Evolutionary conservation across 2,113 vertebrate species (phyloP).

Genomic region (Nannobrachium achirus): DNA sequence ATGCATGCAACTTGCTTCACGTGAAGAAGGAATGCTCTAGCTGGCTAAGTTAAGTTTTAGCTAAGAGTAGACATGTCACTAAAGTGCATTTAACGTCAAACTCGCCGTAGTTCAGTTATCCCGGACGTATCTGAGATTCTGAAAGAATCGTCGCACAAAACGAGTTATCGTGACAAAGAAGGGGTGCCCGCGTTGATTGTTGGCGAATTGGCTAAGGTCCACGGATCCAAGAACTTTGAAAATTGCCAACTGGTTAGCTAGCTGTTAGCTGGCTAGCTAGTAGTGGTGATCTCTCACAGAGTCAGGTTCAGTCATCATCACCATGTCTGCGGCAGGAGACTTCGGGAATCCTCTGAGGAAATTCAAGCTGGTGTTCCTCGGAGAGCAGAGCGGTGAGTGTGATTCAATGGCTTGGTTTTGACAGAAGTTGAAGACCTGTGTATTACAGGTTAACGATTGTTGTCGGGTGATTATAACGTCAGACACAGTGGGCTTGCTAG

Average conservation of each 20-base stretch:
- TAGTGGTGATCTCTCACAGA: constrained; percentile 44
- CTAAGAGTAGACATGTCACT: constrained; percentile 46
- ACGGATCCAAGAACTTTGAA: constrained; percentile 7
- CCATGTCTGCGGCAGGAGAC: constrained; percentile 81
- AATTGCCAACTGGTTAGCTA: constrained; percentile 42
- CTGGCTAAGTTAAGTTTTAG: constrained; percentile 23
- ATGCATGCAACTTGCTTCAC: not conserved
- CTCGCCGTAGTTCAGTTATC: constrained; percentile 39
- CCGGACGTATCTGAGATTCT: constrained; percentile 21
- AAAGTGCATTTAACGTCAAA: constrained; percentile 34
- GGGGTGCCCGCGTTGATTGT: not conserved
- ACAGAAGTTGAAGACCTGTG: not conserved
- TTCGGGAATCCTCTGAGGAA: constrained; percentile 82
- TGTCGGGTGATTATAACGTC: constrained; percentile 29
- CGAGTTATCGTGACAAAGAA: not conserved
- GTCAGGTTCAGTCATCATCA: constrained; percentile 46
- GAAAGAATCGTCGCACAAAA: not conserved
- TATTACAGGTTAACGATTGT: not conserved
- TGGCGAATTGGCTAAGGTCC: not conserved
- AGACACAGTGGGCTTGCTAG: constrained; percentile 42
- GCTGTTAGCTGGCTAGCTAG: constrained; percentile 50
- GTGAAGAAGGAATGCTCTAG: constrained; percentile 40
- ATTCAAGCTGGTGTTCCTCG: constrained; percentile 82
- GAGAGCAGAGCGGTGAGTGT: constrained; percentile 80
- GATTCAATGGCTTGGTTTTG: not conserved